These are phyloP conservation scores for Rhinichthys osculus DNA, from an alignment of 2,797 vertebrate genomes.

Conservation along the genomic window DNA sequence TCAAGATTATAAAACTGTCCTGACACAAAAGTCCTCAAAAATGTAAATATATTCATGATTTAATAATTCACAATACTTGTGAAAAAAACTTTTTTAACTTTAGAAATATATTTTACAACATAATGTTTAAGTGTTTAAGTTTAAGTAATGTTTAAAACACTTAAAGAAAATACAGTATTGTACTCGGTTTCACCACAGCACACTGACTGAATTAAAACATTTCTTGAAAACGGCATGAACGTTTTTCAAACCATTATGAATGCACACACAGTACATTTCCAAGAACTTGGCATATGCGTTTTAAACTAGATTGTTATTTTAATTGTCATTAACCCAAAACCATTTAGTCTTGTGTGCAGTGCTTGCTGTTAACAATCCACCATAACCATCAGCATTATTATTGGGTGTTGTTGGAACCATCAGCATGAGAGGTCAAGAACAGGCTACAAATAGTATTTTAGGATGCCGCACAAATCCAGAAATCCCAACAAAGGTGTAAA, in stretches of 20 bases:
- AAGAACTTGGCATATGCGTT: background rate
- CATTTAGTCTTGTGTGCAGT: background rate
- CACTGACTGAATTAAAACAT: background rate
- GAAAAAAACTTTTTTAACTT: background rate
- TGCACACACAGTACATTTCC: background rate
- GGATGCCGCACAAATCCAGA: background rate
- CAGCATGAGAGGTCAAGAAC: background rate
- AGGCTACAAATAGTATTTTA: background rate
- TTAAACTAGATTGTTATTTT: background rate
- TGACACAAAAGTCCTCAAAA: background rate
- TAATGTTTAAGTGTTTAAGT: background rate
- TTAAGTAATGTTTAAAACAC: background rate
- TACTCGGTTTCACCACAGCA: background rate
- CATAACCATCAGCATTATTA: conserved; percentile 5
- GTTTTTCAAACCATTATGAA: background rate
- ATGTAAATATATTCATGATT: background rate
- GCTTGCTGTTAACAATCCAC: background rate
- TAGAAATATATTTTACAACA: background rate
- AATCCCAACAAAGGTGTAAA: conserved; percentile 28
- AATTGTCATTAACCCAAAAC: background rate
- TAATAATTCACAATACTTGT: no score
- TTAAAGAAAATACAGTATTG: background rate
- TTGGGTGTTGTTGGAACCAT: conserved; percentile 12
- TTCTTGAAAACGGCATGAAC: background rate
- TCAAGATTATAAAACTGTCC: background rate